Conservation (phyloP, 2,113 vertebrate species). For the Nesoenas mayeri region DNA sequence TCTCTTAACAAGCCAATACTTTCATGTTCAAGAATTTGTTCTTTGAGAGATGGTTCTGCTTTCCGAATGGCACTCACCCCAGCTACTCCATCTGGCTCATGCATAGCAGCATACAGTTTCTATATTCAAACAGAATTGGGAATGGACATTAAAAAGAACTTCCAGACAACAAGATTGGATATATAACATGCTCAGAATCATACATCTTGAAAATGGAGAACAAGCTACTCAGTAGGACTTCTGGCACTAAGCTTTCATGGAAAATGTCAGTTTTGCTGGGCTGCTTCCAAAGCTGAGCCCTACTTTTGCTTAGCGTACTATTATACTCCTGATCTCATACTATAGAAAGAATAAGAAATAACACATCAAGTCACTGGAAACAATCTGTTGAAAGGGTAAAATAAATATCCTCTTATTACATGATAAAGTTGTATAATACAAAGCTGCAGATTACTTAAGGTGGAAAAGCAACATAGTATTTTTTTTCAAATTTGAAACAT, state of each 20-base stretch:
- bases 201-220: not conserved
- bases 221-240: not conserved
- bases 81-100: conserved; percentile 95
- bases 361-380: not conserved
- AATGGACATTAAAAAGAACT: not conserved
- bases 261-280: not conserved
- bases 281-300: not conserved
- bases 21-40: conserved; percentile 97
- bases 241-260: not conserved
- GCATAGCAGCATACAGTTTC: conserved; percentile 95
- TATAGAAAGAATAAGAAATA: not conserved
- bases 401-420: not conserved
- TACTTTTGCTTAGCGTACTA: not conserved
- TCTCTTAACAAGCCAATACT: conserved; percentile 94
- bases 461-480: not conserved
- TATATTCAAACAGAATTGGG: conserved; percentile 39
- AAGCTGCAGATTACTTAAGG: not conserved
- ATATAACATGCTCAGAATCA: not conserved
- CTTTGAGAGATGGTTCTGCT: conserved; percentile 91
- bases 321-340: not conserved
- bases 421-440: not conserved
- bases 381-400: not conserved
- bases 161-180: not conserved
- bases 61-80: conserved; percentile 93
- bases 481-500: not conserved